phyloP scores from a whole-genome alignment of 2,888 invertebrate genomes.

The Elmis aenea region DNA sequence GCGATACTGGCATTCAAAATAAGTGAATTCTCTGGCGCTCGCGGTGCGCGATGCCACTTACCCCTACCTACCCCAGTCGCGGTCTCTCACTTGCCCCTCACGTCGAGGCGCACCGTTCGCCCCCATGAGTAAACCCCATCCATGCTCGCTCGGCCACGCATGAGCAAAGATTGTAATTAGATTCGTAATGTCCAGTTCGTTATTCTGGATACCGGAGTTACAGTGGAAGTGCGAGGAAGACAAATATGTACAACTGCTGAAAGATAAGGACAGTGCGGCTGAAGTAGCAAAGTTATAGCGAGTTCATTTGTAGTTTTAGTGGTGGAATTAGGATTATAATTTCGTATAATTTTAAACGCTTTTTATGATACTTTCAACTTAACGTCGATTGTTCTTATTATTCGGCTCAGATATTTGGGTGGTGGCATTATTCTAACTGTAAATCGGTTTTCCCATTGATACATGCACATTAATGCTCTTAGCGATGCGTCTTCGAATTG shows the following conservation, averaged over 20 bases:
- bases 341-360: too few relatives aligned
- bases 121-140: slow-evolving; percentile 41
- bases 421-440: too few relatives aligned
- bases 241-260: slow-evolving; percentile 4
- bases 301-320: slow-evolving; percentile 18
- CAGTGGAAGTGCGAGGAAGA: slow-evolving; percentile 19
- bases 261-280: slow-evolving; percentile 10
- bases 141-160: slow-evolving; percentile 43
- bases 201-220: slow-evolving; percentile 29
- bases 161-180: slow-evolving; percentile 52
- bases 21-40: slow-evolving; percentile 24
- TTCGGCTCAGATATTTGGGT: too few relatives aligned
- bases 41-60: slow-evolving; percentile 27
- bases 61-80: slow-evolving; percentile 43
- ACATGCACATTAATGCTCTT: too few relatives aligned
- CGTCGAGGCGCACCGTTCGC: slow-evolving; percentile 31
- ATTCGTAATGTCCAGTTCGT: slow-evolving; percentile 52
- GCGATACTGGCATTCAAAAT: slow-evolving; percentile 27
- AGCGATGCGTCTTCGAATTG: too few relatives aligned
- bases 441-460: too few relatives aligned
- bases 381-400: too few relatives aligned
- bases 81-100: slow-evolving; percentile 34
- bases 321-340: slow-evolving; percentile 19
- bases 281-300: slow-evolving; percentile 20
- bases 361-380: too few relatives aligned